These are phyloP conservation scores for Yponomeuta malinellus DNA, from an alignment of 2,888 invertebrate genomes.

Conservation along the genomic window DNA sequence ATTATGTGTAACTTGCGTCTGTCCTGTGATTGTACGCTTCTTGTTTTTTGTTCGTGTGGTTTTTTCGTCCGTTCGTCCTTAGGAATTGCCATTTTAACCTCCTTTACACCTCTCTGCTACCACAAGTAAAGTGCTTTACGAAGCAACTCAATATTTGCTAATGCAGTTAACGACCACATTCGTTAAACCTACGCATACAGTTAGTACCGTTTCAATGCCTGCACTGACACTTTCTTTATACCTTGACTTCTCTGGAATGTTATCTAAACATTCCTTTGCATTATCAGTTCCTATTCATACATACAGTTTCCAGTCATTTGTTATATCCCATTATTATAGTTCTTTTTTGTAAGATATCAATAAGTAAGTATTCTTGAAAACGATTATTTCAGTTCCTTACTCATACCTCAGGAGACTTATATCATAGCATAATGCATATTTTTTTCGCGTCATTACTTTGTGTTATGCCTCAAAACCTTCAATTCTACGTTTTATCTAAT, in stretches of 20 bases:
- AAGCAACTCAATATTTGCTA: not conserved
- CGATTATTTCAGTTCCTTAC: not conserved
- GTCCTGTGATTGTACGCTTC: conserved; percentile 61
- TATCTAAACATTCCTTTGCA: not conserved
- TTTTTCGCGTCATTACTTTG: no score
- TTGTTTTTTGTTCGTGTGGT: conserved; percentile 10
- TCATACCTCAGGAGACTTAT: not conserved
- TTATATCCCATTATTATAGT: not conserved
- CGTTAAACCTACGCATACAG: not conserved
- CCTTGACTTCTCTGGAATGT: not conserved
- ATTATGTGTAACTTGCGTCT: conserved; percentile 44
- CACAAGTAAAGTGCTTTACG: not conserved
- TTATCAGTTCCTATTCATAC: not conserved
- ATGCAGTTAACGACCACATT: not conserved
- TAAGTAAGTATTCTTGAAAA: no score
- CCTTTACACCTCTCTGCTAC: not conserved
- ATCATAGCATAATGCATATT: no score
- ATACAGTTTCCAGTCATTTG: not conserved
- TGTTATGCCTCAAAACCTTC: no score
- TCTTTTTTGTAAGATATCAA: not conserved
- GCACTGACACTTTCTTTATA: not conserved
- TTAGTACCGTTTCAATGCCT: not conserved
- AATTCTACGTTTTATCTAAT: no score
- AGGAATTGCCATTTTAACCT: not conserved
- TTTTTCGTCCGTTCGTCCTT: conserved; percentile 19